A percentile compares a stretch with the other conserved stretches of the same genome.
Evolutionary conservation across 1,140 invertebrate species (phyloP).

Genomic region (Drosophila aff.): DNA sequence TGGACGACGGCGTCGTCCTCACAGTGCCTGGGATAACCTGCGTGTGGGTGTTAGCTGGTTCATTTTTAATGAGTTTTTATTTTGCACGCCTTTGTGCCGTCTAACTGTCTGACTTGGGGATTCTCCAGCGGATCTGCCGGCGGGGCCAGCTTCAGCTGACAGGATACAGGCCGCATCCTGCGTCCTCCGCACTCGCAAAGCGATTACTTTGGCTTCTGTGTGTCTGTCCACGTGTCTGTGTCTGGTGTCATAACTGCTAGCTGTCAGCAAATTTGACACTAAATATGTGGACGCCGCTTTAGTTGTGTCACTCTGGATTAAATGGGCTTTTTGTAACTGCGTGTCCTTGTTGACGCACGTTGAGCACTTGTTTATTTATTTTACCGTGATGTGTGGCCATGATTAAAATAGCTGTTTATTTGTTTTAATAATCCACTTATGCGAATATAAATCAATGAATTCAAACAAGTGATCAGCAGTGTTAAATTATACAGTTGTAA

Average conservation of each 20-base stretch:
- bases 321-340: conserved; percentile 26
- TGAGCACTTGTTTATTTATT: conserved; percentile 48
- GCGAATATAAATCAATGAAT: not conserved
- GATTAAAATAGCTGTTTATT: conserved; percentile 52
- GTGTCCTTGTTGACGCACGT: conserved; percentile 26
- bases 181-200: conserved; percentile 28
- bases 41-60: conserved; percentile 57
- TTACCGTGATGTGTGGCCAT: conserved; percentile 42
- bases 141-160: conserved; percentile 30
- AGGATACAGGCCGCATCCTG: conserved; percentile 55
- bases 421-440: conserved; percentile 55
- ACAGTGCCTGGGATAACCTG: conserved; percentile 11
- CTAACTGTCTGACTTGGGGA: conserved; percentile 53
- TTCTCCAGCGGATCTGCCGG: conserved; percentile 20
- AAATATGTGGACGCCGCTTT: conserved; percentile 68
- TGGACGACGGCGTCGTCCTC: conserved; percentile 50
- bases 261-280: conserved; percentile 75
- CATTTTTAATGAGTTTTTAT: conserved; percentile 83
- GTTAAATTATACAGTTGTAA: not conserved
- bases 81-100: conserved; percentile 69
- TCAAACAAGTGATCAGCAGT: too few relatives aligned
- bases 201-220: conserved; percentile 66
- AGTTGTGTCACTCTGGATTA: conserved; percentile 63
- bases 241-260: conserved; percentile 70
- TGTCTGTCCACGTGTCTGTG: conserved; percentile 18